Evolutionary conservation across 2,888 invertebrate species (phyloP), one percentile per base, ranked within the genome.

Genomic region (Nymphalis polychloros): DNA sequence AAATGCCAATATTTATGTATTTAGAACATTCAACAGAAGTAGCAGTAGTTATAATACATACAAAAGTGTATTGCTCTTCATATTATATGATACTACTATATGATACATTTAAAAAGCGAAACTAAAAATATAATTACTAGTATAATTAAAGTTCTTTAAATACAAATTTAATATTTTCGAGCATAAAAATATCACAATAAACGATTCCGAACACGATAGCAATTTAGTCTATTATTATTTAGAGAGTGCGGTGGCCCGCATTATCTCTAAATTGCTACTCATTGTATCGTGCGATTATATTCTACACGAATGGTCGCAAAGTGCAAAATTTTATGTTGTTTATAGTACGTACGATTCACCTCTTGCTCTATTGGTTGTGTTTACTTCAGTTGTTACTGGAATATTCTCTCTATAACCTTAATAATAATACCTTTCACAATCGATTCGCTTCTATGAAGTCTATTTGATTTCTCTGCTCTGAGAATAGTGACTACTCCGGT

Each of bases 211-310:
- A 20, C n/a, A 59, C 47, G 27, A 17, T 20, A 49, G 6, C 48
- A 63, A 63, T 60, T 60, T 57, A 57, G 52, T 41, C 52, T 57
- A 60, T 61, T 63, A 60, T 50, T 35, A 20, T 66, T 49, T 65
- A 46, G 59, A 20, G 49, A 53, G 59, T 35, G 49, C 61, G 48
- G 62, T 55, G 55, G 19, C 59, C 59, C 53, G 50, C 48, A 68
- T 68, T 59, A 67, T 59, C 19, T 57, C 35, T 48, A 68, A 68
- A 68, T 68, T 63, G 66, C 53, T 19, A 19, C 41, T 66, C 47
- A 67, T 72, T 72, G 68, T 72, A 55, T 16, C 59, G 27, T 55
- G 47, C 52, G 27, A 67, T 57, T 64, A 55, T 50, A 20, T 47
- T 47, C 47, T 46, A 46, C 66, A 55, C 19, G 59, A 67, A 63